These are phyloP conservation scores for Dendronephthya gigantea DNA, from an alignment of 64 coral and sea anemone genomes.

Conservation along the genomic window DNA sequence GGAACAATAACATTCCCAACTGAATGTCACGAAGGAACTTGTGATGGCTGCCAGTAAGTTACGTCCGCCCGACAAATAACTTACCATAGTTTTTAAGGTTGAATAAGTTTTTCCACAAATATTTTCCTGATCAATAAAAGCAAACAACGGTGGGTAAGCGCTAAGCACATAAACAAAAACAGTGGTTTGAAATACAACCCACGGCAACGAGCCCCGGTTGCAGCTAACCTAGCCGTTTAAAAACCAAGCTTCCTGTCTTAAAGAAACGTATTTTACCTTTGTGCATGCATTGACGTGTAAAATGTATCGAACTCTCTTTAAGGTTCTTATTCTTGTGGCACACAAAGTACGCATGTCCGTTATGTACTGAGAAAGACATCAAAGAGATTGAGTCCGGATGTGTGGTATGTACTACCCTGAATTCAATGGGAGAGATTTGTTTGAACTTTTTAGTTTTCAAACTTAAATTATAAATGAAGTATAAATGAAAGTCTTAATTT, in stretches of 20 bases:
- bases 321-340: conserved; percentile 1
- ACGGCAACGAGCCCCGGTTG: too few species aligned
- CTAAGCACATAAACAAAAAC: too few species aligned
- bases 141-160: too few species aligned
- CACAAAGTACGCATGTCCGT: neutral
- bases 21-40: neutral
- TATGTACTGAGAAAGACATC: neutral
- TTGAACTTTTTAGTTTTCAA: too few species aligned
- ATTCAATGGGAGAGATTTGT: too few species aligned
- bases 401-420: neutral
- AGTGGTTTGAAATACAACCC: too few species aligned
- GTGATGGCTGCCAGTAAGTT: conserved; percentile 18
- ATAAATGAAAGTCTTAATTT: neutral
- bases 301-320: neutral
- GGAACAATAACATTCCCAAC: neutral
- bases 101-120: too few species aligned
- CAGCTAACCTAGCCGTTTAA: too few species aligned
- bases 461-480: too few species aligned
- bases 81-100: too few species aligned
- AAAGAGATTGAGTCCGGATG: neutral
- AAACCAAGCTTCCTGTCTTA: too few species aligned
- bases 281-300: neutral
- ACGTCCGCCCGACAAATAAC: too few species aligned
- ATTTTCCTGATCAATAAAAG: neutral
- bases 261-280: neutral